These are phyloP conservation scores for Mionectes macconnelli DNA, from an alignment of 2,113 vertebrate genomes.

Conservation along the genomic window DNA sequence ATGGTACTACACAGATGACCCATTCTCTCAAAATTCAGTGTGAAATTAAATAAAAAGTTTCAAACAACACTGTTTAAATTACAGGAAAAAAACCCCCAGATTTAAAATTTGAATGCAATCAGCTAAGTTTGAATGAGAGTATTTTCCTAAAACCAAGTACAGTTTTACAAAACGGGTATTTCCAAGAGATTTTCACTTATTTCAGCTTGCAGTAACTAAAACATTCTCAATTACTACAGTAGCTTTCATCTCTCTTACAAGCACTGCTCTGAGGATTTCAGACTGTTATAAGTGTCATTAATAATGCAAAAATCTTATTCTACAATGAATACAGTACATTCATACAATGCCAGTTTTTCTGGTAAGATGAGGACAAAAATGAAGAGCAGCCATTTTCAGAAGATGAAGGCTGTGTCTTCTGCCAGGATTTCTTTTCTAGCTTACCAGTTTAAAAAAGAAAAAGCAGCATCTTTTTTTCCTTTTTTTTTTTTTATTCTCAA, in stretches of 20 bases:
- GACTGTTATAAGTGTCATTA: conserved; percentile 45
- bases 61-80: not conserved
- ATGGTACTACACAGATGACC: not conserved
- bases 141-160: not conserved
- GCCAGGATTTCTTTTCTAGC: not conserved
- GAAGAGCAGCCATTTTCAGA: not conserved
- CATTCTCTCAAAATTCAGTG: conserved; percentile 2
- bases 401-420: not conserved
- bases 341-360: not conserved
- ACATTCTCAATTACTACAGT: not conserved
- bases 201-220: not conserved
- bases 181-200: not conserved
- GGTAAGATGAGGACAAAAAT: not conserved
- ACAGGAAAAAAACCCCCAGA: not conserved
- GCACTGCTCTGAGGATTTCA: conserved; percentile 24
- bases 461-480: not conserved
- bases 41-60: not conserved
- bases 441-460: not conserved
- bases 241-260: not conserved
- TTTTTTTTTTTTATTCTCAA: not conserved
- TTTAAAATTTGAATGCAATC: not conserved
- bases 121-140: conserved; percentile 12
- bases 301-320: conserved; percentile 42
- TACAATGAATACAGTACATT: conserved; percentile 7
- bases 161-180: not conserved